Base-by-base conservation (phyloP, 2,888 invertebrate genomes). In the Diaperis boleti region DNA sequence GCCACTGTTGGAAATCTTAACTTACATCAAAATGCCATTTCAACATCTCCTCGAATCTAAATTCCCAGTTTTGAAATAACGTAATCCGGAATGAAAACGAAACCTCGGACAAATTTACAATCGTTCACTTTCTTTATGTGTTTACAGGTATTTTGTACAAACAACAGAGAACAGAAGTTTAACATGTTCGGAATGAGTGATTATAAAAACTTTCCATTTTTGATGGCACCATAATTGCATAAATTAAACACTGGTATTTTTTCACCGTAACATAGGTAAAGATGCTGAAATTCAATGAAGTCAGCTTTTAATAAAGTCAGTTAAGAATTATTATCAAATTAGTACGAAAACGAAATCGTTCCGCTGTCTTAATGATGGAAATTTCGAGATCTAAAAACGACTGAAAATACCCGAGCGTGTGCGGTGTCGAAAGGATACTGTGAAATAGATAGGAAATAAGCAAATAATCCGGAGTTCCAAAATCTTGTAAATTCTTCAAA, bases 191-290 rank as follows among this genome's bases (percentile, higher is more conserved):
- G 15, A 50, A 39, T 49, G 18, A 39, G 13, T 41, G 37, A 59
- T 37, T 52, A 29, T 13, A 50, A 39, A 56, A 61, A 61, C 61
- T 61, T 61, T 61, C 61, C 54, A 44, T 61, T 49, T 61, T 61
- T 41, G 62, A 55, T 55, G 55, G 47, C 14, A 62, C 47, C 20
- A 18, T 47, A 62, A 61, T 61, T 56, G 47, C 31, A 49, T 62
- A 55, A 55, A 56, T 55, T 56, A 49, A 17, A 31, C 42, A 47
- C 22, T 20, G 31, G 31, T 26, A 35, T 37, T 52, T 42, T 45
- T 45, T 61, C 6, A 45, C 61, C 54, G 45, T 45, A 37, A 54
- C 59, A 45, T 45, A 37, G 26, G 31, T 10, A 31, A 33, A 55
- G 41, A 15, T 13, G 10, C 17, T 42, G 18, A 45, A 54, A 54